These are phyloP conservation scores for Gadopsis marmoratus DNA, from an alignment of 2,797 vertebrate species.

Conservation along the genomic window DNA sequence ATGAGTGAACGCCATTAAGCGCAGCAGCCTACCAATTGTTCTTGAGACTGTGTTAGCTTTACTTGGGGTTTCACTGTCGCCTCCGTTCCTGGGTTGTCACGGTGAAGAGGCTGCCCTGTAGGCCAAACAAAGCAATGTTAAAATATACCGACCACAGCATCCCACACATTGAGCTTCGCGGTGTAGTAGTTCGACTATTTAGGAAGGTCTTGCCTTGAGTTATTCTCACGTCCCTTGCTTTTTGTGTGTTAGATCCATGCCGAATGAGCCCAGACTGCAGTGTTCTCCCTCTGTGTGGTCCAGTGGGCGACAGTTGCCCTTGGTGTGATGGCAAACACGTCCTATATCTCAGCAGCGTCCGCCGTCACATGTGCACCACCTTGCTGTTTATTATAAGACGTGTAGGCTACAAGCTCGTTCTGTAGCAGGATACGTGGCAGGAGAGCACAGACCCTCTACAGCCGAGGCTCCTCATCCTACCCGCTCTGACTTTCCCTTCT, in stretches of 20 bases:
- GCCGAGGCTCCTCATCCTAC: constrained; percentile 5
- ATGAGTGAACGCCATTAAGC: not conserved
- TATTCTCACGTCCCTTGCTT: not conserved
- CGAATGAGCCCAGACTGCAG: not conserved
- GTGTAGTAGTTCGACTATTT: not conserved
- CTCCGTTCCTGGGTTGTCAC: not conserved
- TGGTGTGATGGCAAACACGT: not conserved
- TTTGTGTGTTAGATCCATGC: not conserved
- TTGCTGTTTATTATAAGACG: not conserved
- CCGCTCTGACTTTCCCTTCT: constrained; percentile 42
- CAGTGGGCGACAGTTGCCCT: constrained; percentile 20
- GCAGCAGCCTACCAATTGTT: not conserved
- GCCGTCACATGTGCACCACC: constrained; percentile 15
- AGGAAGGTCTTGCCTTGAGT: not conserved
- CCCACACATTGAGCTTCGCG: not conserved
- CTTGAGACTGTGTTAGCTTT: not conserved
- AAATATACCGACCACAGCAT: not conserved
- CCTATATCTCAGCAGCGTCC: constrained; percentile 17
- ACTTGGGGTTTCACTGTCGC: not conserved
- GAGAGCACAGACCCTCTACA: not conserved
- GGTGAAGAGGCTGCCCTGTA: no score
- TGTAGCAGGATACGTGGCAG: not conserved
- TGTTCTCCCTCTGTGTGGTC: not conserved
- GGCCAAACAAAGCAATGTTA: not conserved
- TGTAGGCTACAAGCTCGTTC: not conserved